Conservation (phyloP, 2,113 vertebrate species). For the Crocuta crocuta region DNA sequence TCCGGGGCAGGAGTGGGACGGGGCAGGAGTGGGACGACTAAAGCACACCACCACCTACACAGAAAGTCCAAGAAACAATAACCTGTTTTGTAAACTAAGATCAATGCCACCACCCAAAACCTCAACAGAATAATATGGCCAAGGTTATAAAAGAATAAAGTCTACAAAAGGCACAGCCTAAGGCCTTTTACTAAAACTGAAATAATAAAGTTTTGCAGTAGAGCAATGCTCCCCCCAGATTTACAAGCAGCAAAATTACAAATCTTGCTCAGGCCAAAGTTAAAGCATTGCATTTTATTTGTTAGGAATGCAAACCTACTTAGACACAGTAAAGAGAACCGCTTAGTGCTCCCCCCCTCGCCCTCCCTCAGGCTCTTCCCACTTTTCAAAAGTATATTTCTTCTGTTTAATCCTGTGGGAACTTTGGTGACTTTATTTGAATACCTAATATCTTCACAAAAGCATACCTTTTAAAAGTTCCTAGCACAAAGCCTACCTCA, state of each 20-base stretch:
- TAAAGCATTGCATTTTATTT: neutral
- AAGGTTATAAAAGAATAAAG: neutral
- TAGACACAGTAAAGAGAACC: neutral
- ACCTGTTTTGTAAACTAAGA: neutral
- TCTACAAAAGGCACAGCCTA: neutral
- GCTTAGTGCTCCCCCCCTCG: neutral
- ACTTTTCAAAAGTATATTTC: neutral
- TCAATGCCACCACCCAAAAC: neutral
- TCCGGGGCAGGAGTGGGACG: too few species aligned
- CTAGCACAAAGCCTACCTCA: neutral
- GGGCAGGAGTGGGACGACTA: neutral
- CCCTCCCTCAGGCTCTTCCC: neutral
- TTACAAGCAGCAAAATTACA: neutral
- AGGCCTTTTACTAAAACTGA: neutral
- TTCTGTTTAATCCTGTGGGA: neutral
- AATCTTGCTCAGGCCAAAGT: neutral
- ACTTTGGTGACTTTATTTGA: conserved; percentile 2
- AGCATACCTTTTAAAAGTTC: neutral
- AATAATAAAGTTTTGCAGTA: neutral
- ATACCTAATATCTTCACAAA: neutral
- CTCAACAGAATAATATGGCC: neutral
- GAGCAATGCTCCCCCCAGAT: neutral
- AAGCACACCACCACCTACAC: neutral
- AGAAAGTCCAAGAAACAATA: neutral
- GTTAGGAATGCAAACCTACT: neutral